phyloP scores from a whole-genome alignment of 2,113 vertebrate species.

The Micromys minutus region DNA sequence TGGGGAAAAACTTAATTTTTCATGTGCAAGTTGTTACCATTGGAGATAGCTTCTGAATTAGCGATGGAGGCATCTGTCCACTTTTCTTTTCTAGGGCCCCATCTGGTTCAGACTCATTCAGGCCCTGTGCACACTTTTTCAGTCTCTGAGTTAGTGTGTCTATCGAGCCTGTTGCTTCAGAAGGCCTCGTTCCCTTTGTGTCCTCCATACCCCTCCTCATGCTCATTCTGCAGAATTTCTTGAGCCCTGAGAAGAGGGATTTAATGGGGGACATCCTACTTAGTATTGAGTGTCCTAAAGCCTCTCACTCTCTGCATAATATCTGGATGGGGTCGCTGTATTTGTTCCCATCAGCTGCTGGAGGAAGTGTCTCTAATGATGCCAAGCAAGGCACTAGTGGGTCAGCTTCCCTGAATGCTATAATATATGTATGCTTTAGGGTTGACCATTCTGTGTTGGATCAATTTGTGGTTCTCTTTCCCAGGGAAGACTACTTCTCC shows the following conservation, averaged over 20 bases:
- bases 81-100: not conserved
- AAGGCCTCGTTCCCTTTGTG: not conserved
- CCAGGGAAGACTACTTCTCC: not conserved
- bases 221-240: not conserved
- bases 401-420: not conserved
- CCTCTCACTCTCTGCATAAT: not conserved
- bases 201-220: not conserved
- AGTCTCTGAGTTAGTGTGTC: not conserved
- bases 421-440: not conserved
- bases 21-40: not conserved
- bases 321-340: not conserved
- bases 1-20: not conserved
- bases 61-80: not conserved
- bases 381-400: not conserved
- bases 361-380: not conserved
- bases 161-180: not conserved
- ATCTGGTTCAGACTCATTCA: not conserved
- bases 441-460: not conserved
- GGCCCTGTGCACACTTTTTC: not conserved
- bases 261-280: not conserved
- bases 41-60: not conserved
- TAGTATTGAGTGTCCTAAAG: not conserved
- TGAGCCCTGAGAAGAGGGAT: not conserved
- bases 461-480: not conserved
- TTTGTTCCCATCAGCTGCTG: not conserved